These are phyloP conservation scores for Trichogramma evanescens DNA, from an alignment of 2,888 invertebrate species.

Conservation along the genomic window DNA sequence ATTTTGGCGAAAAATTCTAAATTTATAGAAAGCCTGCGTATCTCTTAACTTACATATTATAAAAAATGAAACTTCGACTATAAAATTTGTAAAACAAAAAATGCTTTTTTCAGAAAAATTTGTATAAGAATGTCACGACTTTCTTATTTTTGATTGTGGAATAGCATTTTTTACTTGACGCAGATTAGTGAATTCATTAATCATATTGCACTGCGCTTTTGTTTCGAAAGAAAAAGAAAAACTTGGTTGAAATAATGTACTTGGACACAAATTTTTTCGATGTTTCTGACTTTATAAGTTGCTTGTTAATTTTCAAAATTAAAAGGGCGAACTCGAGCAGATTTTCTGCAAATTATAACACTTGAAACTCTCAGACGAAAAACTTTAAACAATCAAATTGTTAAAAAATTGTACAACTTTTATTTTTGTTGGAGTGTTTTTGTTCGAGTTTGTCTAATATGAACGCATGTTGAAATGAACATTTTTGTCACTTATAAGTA, in stretches of 20 bases:
- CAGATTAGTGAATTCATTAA: constrained; percentile 9
- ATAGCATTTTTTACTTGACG: constrained; percentile 16
- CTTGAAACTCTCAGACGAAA: constrained; percentile 5
- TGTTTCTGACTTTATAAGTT: constrained; percentile 11
- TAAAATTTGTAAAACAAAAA: constrained; percentile 1
- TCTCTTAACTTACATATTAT: constrained; percentile 13
- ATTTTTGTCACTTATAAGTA: constrained; percentile 10
- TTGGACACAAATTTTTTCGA: constrained; percentile 13
- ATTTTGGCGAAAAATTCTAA: constrained; percentile 7
- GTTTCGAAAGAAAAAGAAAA: constrained; percentile 6
- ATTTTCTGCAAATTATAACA: constrained; percentile 3
- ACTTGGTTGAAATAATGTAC: constrained; percentile 12
- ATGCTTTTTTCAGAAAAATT: neutral
- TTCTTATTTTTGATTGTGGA: constrained; percentile 14
- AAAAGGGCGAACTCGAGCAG: constrained; percentile 16
- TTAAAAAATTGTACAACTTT: too few relatives aligned
- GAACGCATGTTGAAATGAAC: constrained; percentile 19
- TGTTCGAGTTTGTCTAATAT: constrained; percentile 16
- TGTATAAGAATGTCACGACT: constrained; percentile 2
- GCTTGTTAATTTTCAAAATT: constrained; percentile 16
- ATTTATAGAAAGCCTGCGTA: constrained; percentile 18
- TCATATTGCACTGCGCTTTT: constrained; percentile 6
- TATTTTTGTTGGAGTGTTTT: neutral
- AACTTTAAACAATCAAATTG: neutral
- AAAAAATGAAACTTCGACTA: constrained; percentile 1